These are phyloP conservation scores for Argyrosomus japonicus DNA, from an alignment of 2,113 vertebrate species.

Conservation along the genomic window DNA sequence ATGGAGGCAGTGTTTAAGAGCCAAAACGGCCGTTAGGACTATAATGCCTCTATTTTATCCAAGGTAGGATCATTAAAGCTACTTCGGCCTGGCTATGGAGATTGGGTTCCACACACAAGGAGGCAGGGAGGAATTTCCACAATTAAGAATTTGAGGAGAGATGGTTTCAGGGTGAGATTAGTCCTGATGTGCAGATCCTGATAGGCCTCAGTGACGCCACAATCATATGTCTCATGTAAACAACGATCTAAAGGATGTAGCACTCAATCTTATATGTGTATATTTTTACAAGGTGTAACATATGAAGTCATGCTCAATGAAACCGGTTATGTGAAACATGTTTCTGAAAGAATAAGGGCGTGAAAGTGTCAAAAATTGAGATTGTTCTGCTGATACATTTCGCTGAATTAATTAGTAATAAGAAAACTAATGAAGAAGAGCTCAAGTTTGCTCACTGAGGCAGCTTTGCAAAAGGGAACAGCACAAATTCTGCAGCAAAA, in stretches of 20 bases:
- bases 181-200: slow-evolving; percentile 15
- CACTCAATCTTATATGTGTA: not conserved
- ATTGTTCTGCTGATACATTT: not conserved
- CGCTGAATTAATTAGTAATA: not conserved
- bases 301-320: not conserved
- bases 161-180: slow-evolving; percentile 72
- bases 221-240: slow-evolving; percentile 8
- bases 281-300: too few species aligned
- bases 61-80: slow-evolving; percentile 78
- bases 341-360: not conserved
- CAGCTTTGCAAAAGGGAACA: not conserved
- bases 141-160: slow-evolving; percentile 83
- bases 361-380: not conserved
- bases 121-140: slow-evolving; percentile 82
- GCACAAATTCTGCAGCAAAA: not conserved
- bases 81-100: slow-evolving; percentile 65
- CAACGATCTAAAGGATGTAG: not conserved
- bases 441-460: not conserved
- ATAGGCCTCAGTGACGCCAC: slow-evolving; percentile 7
- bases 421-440: not conserved
- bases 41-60: slow-evolving; percentile 84
- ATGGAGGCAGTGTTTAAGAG: slow-evolving; percentile 82
- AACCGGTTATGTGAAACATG: not conserved
- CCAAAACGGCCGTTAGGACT: slow-evolving; percentile 76
- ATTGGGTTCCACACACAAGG: slow-evolving; percentile 79